A percentile compares a stretch with the other conserved stretches of the same genome.
These are phyloP conservation scores for Chrysodeixis includens DNA, from an alignment of 2,888 invertebrate species.

Conservation along the genomic window DNA sequence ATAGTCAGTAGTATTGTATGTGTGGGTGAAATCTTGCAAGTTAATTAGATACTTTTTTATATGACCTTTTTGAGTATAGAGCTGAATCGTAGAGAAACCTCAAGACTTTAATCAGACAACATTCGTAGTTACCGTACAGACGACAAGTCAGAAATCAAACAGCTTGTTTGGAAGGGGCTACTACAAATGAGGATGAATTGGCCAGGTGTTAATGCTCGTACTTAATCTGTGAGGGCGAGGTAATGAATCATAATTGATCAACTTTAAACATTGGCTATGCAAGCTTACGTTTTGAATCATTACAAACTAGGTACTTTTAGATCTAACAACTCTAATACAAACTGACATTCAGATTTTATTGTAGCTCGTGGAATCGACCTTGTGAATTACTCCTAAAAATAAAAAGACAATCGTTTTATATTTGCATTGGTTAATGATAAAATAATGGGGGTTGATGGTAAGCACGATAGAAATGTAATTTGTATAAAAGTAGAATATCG, in stretches of 20 bases:
- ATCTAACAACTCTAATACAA: neutral
- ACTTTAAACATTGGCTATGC: constrained; percentile 44
- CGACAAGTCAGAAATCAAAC: neutral
- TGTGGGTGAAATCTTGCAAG: too few relatives aligned
- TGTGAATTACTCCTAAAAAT: constrained; percentile 72
- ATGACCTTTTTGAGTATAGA: too few relatives aligned
- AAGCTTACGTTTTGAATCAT: neutral
- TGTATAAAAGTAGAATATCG: constrained; percentile 85
- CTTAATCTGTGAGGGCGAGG: constrained; percentile 35
- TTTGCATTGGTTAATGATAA: constrained; percentile 86
- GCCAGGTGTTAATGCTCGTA: constrained; percentile 47
- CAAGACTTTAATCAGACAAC: neutral
- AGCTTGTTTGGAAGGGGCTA: neutral
- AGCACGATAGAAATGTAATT: constrained; percentile 88
- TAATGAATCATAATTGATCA: constrained; percentile 65
- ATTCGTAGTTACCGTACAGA: neutral
- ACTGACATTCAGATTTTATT: neutral
- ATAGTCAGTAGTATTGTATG: too few relatives aligned
- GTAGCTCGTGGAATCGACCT: constrained; percentile 11
- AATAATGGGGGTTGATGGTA: constrained; percentile 86
- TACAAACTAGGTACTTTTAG: neutral
- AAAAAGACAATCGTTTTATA: constrained; percentile 74
- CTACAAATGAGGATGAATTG: constrained; percentile 12
- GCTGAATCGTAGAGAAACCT: too few relatives aligned
- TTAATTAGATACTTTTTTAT: too few relatives aligned